Percentiles rank a stretch among this genome's conserved stretches.
Conservation (phyloP, 1,140 invertebrate genomes). For the Tetramorium parvispinum region DNA sequence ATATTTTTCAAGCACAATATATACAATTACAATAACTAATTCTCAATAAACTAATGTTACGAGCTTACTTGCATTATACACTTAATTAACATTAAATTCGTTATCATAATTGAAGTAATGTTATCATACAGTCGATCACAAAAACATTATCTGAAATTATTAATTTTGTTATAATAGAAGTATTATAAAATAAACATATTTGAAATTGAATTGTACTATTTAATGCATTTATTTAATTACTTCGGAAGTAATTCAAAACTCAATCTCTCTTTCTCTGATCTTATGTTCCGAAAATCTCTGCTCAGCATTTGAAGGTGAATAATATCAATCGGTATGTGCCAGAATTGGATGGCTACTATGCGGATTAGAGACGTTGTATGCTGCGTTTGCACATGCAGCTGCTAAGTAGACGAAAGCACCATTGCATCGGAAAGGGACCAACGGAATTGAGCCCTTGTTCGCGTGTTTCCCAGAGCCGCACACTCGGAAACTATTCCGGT, state of each 20-base stretch:
- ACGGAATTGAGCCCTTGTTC: conserved; percentile 55
- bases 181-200: neutral
- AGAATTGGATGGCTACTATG: neutral
- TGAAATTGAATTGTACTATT: neutral
- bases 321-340: conserved; percentile 11
- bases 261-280: neutral
- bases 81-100: neutral
- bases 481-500: conserved; percentile 54
- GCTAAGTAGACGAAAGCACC: conserved; percentile 57
- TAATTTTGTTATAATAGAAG: neutral
- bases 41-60: neutral
- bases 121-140: neutral
- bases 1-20: conserved; percentile 24
- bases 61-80: neutral
- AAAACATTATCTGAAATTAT: neutral
- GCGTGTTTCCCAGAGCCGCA: conserved; percentile 47
- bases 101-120: neutral
- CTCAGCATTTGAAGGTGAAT: neutral
- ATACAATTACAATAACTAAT: neutral
- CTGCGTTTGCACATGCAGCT: conserved; percentile 46
- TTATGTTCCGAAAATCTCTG: neutral
- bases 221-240: neutral
- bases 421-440: conserved; percentile 28
- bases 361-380: conserved; percentile 21
- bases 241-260: neutral